Evolutionary conservation across 2,888 invertebrate species (phyloP).

Genomic region (Aelia acuminata): DNA sequence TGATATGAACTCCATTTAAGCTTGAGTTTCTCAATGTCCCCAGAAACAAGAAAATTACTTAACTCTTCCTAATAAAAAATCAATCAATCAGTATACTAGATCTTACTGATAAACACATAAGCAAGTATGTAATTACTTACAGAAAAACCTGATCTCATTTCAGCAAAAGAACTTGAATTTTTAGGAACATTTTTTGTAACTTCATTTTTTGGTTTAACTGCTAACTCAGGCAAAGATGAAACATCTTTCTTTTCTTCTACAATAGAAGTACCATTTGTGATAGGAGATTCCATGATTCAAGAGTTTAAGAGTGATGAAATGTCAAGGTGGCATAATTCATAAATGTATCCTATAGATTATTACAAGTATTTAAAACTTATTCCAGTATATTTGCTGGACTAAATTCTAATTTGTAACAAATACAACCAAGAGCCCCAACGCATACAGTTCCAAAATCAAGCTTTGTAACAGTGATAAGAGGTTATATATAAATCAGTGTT

Average conservation of each 20-base stretch:
- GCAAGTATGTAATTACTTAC: constrained; percentile 53
- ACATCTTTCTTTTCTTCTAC: constrained; percentile 40
- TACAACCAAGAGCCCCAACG: not conserved
- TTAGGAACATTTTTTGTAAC: not conserved
- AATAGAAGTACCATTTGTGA: constrained; percentile 54
- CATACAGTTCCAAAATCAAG: not conserved
- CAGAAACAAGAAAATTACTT: constrained; percentile 20
- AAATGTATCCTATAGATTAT: not conserved
- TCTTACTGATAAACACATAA: not conserved
- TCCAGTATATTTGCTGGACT: not conserved
- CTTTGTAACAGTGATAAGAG: not conserved
- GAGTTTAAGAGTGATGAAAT: not conserved
- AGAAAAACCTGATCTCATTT: constrained; percentile 58
- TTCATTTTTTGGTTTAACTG: constrained; percentile 41
- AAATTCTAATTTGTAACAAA: not conserved
- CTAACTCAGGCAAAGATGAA: not conserved
- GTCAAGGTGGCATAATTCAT: constrained; percentile 28
- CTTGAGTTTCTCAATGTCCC: constrained; percentile 48
- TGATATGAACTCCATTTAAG: constrained; percentile 63
- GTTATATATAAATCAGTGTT: not conserved
- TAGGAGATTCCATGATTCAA: constrained; percentile 48
- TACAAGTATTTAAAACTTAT: not conserved
- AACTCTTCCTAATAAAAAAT: constrained; percentile 47
- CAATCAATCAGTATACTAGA: not conserved
- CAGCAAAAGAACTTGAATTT: constrained; percentile 51